A percentile compares a stretch with the other conserved stretches of the same genome.
These are phyloP conservation scores for Paratrypauchen microcephalus DNA, from an alignment of 2,797 vertebrate species.

Conservation along the genomic window DNA sequence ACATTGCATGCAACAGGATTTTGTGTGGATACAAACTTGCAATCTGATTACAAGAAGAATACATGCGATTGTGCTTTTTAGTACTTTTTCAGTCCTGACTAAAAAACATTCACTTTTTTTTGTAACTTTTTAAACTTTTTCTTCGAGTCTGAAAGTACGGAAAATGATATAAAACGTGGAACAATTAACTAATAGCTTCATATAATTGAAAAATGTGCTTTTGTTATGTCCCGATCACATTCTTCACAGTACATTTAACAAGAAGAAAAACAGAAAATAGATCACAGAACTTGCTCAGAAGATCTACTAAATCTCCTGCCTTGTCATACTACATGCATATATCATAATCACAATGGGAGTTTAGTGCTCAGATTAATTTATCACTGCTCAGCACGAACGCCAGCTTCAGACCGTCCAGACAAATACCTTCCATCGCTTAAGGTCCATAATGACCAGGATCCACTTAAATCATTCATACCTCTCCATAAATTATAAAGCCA, in stretches of 20 bases:
- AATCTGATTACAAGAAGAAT: background rate
- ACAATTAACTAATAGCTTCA: background rate
- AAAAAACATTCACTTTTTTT: too few species aligned
- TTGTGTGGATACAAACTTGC: background rate
- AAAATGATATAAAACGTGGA: background rate
- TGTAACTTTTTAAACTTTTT: background rate
- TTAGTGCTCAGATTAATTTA: conserved; percentile 38
- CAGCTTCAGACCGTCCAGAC: conserved; percentile 29
- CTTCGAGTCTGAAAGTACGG: background rate
- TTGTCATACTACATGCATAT: conserved; percentile 32
- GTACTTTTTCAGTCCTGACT: background rate
- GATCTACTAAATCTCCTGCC: conserved; percentile 41
- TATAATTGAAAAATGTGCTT: conserved; percentile 7
- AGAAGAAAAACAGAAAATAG: conserved; percentile 4
- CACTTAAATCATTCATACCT: conserved; percentile 74
- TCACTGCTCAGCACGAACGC: conserved; percentile 20
- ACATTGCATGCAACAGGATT: background rate
- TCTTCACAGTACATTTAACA: conserved; percentile 28
- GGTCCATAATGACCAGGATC: conserved; percentile 58
- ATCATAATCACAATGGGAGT: conserved; percentile 34
- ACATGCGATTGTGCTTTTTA: background rate
- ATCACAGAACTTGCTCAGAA: conserved; percentile 37
- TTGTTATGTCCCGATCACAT: conserved; percentile 13
- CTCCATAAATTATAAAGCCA: conserved; percentile 75
- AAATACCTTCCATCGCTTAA: conserved; percentile 55